Percentiles rank a stretch among this genome's conserved stretches.
Conservation (phyloP, 1,140 invertebrate species). For the Formica selysi region DNA sequence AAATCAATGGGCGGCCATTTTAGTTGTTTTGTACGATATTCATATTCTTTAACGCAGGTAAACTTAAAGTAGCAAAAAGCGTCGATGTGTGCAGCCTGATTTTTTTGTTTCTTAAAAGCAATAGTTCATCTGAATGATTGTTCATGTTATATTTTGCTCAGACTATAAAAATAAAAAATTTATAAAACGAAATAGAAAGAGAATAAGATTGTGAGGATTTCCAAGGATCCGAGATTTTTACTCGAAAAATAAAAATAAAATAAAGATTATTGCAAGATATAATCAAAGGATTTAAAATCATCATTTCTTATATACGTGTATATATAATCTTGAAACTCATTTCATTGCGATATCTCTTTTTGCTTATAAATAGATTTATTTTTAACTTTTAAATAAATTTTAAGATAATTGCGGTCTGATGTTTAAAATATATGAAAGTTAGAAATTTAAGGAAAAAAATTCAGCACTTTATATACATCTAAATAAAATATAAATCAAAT, state of each 20-base stretch:
- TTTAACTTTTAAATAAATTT: slow-evolving; percentile 29
- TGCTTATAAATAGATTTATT: slow-evolving; percentile 21
- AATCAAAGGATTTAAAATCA: slow-evolving; percentile 26
- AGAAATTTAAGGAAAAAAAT: background rate
- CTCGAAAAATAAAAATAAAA: background rate
- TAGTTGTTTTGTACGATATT: slow-evolving; percentile 81
- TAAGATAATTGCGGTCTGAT: background rate
- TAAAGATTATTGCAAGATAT: background rate
- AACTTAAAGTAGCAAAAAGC: slow-evolving; percentile 71
- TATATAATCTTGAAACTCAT: slow-evolving; percentile 1
- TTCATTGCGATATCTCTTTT: background rate
- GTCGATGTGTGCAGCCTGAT: slow-evolving; percentile 70
- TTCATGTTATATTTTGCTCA: slow-evolving; percentile 28
- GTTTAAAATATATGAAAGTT: background rate
- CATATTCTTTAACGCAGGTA: slow-evolving; percentile 78
- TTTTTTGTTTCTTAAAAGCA: slow-evolving; percentile 52
- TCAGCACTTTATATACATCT: background rate
- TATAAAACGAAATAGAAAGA: background rate
- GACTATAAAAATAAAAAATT: background rate
- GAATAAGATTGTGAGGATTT: background rate
- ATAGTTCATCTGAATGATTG: slow-evolving; percentile 6
- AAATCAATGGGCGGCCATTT: slow-evolving; percentile 62
- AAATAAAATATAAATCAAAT: slow-evolving; percentile 1
- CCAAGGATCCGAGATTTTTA: background rate
- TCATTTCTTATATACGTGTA: background rate